Conservation (phyloP, 2,113 vertebrate species). For the Sporophila hypoxantha region DNA sequence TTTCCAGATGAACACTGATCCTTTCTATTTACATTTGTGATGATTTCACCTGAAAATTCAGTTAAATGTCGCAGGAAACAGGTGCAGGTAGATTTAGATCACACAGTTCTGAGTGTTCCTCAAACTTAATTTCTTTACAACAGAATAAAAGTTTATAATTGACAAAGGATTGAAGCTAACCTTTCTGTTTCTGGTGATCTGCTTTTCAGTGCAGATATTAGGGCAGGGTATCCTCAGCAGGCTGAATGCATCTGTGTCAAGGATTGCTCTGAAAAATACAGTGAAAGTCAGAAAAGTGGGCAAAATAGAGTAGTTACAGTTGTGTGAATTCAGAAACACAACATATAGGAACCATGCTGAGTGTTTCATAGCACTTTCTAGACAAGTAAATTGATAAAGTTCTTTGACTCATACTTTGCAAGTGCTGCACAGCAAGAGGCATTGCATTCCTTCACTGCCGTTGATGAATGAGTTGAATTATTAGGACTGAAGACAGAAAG, state of each 20-base stretch:
- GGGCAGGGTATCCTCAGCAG: not conserved
- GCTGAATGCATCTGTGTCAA: not conserved
- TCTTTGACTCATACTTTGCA: not conserved
- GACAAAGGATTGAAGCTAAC: not conserved
- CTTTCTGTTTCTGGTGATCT: not conserved
- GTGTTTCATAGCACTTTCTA: not conserved
- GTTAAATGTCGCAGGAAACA: not conserved
- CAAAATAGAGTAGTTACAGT: not conserved
- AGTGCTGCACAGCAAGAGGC: not conserved
- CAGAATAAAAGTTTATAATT: not conserved
- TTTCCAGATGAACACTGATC: not conserved
- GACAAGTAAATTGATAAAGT: not conserved
- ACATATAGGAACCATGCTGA: not conserved
- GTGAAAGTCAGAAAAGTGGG: not conserved
- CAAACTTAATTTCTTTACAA: not conserved
- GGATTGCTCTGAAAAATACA: not conserved
- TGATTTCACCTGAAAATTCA: not conserved
- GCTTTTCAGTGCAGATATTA: not conserved
- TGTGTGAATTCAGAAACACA: not conserved
- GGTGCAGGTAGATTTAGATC: not conserved
- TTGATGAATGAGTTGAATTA: slow-evolving; percentile 36
- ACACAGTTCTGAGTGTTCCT: not conserved
- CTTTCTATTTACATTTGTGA: not conserved
- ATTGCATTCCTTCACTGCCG: not conserved
- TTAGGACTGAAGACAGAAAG: slow-evolving; percentile 1